phyloP scores from a whole-genome alignment of 2,797 vertebrate genomes.

The Otus scops region DNA sequence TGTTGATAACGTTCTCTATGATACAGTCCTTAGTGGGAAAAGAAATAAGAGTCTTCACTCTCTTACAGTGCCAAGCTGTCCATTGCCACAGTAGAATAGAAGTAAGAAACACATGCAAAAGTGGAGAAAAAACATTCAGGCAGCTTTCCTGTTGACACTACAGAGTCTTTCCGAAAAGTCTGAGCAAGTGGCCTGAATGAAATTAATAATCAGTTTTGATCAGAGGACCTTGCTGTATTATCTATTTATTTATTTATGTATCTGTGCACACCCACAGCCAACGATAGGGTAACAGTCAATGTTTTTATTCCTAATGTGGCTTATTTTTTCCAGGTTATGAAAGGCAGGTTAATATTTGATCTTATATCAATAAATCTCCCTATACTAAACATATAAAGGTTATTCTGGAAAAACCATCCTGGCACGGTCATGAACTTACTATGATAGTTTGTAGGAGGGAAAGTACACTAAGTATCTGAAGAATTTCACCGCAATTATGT shows the following conservation, averaged over 20 bases:
- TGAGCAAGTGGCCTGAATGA: neutral
- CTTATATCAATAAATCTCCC: neutral
- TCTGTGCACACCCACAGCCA: neutral
- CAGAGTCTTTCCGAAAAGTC: neutral
- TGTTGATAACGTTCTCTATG: neutral
- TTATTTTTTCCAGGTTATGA: neutral
- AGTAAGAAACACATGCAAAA: neutral
- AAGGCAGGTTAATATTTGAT: constrained; percentile 54
- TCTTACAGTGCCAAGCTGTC: neutral
- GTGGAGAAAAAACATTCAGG: neutral
- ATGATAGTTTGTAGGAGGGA: neutral
- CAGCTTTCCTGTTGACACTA: neutral
- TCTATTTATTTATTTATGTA: neutral
- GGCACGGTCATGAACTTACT: neutral
- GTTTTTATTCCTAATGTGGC: neutral
- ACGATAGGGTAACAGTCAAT: neutral
- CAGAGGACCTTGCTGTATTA: neutral
- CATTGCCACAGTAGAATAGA: neutral
- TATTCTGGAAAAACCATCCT: neutral
- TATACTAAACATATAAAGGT: neutral
- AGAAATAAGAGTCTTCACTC: neutral
- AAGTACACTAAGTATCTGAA: neutral
- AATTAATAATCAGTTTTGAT: neutral
- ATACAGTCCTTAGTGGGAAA: neutral
- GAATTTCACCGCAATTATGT: neutral